These are phyloP conservation scores for Protonemura montana DNA, from an alignment of 2,888 invertebrate species.

Conservation along the genomic window DNA sequence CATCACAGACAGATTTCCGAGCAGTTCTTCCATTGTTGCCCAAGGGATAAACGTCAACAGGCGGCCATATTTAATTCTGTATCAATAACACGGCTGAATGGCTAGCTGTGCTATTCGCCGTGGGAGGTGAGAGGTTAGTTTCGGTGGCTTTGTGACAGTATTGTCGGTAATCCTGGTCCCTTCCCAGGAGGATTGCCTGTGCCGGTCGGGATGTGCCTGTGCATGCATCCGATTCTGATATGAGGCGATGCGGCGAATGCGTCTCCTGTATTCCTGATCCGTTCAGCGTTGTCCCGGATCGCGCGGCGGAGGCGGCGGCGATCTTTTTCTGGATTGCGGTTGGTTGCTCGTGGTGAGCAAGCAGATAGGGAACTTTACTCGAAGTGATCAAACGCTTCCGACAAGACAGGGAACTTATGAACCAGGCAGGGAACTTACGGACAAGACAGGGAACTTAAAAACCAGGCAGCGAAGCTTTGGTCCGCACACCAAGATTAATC, in stretches of 20 bases:
- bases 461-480: background rate
- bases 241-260: background rate
- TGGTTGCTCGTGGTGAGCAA: background rate
- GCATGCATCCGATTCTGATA: background rate
- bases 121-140: slow-evolving; percentile 13
- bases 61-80: slow-evolving; percentile 27
- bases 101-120: background rate
- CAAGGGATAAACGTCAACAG: slow-evolving; percentile 30
- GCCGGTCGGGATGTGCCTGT: background rate
- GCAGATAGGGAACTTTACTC: background rate
- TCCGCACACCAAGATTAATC: background rate
- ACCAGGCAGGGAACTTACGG: background rate
- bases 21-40: slow-evolving; percentile 14
- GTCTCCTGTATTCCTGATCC: slow-evolving; percentile 4
- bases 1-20: background rate
- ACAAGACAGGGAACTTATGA: background rate
- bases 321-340: background rate
- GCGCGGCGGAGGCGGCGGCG: background rate
- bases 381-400: background rate
- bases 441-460: background rate
- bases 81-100: slow-evolving; percentile 16
- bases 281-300: background rate
- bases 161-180: background rate
- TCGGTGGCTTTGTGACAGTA: slow-evolving; percentile 30
- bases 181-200: slow-evolving; percentile 16